Base-by-base conservation (phyloP, 2,113 vertebrate species). In the Phrynosoma blainvillii region DNA sequence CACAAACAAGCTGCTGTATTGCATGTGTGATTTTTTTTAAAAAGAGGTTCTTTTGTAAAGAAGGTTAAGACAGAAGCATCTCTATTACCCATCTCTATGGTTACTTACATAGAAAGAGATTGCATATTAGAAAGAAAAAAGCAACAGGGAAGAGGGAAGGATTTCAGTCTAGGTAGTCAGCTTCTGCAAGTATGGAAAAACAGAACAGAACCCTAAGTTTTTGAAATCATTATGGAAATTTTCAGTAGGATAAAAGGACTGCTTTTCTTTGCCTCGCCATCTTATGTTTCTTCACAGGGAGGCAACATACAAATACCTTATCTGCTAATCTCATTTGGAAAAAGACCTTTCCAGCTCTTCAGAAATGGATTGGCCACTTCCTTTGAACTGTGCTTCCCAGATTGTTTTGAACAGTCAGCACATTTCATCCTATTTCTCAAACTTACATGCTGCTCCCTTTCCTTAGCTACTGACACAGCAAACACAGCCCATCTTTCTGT, bases 81-180 rank as follows among this genome's bases (percentile, higher is more conserved):
- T 0, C 23, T 84, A 73, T 21, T 77, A 56, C 89, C 82, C 47
- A 92, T 95, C 94, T 91, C 95, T 92, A 93, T 95, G 92, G 96
- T 96, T 93, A 95, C 95, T 2, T 27, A 78, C 87, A 91, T 1
- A 1, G 87, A 87, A 89, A 91, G 52, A 74, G 52, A 30, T 75
- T 12, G 30, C 54, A 87, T 89, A 86, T 25, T 21, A 65, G 74
- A 78, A 54, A 91, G 86, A 90, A 89, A 8, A 10, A 87, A 84
- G 87, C 89, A 78, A 83, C 11, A 79, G 78, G 89, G 66, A 68
- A 82, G 1, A 1, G 62, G 70, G 68, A 62, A 85, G 32, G 74
- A 76, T 77, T 86, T 79, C 56, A 79, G 76, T 13, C 87, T 25
- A 14, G 81, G 42, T 40, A 11, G 76, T 23, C 62, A 89, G 90